These are phyloP conservation scores for Pogona vitticeps DNA, from an alignment of 2,113 vertebrate genomes.

Conservation along the genomic window DNA sequence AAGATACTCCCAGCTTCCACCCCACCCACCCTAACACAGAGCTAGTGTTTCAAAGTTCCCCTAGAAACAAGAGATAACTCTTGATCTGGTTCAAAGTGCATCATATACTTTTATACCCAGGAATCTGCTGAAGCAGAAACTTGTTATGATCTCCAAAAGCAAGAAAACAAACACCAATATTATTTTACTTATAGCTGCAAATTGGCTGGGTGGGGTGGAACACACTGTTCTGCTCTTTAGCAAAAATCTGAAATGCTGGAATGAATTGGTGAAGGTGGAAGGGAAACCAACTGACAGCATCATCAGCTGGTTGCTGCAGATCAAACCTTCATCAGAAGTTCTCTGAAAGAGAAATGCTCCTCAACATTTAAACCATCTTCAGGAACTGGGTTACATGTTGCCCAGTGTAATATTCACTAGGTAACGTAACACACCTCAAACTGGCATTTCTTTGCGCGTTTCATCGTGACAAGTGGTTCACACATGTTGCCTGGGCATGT, in stretches of 20 bases:
- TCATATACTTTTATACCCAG: no score
- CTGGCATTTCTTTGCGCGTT: slow-evolving; percentile 67
- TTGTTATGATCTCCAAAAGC: background rate
- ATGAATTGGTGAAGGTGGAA: background rate
- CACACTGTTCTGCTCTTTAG: background rate
- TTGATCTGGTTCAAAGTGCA: background rate
- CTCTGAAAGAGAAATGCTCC: background rate
- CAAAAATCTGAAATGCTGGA: background rate
- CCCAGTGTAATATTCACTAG: slow-evolving; percentile 57
- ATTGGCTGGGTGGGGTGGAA: background rate
- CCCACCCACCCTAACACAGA: background rate
- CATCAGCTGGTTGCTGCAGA: background rate
- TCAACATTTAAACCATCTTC: slow-evolving; percentile 18
- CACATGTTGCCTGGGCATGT: slow-evolving; percentile 76
- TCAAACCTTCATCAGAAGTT: background rate
- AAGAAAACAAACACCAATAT: background rate
- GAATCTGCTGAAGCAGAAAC: background rate
- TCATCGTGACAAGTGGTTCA: slow-evolving; percentile 68
- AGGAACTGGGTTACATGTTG: slow-evolving; percentile 41
- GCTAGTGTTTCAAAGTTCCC: background rate
- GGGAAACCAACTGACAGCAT: background rate
- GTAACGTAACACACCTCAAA: slow-evolving; percentile 63
- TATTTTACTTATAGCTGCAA: background rate
- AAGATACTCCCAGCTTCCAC: background rate
- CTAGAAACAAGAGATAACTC: background rate